Conservation (phyloP, 2,113 vertebrate species). For the Nansenia antarctica region DNA sequence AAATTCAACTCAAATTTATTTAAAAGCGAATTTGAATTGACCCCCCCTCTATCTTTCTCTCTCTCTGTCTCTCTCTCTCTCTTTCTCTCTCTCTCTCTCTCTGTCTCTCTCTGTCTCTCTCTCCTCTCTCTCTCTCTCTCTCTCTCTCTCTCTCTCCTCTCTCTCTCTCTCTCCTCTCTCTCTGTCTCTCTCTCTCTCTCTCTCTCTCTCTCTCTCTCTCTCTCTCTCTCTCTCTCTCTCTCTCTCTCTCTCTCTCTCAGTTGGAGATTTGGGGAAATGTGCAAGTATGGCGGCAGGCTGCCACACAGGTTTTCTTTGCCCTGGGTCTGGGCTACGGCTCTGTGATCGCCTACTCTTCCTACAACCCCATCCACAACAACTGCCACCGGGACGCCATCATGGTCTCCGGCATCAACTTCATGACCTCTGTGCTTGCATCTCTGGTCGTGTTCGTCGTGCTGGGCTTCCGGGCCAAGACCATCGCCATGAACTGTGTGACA, state of each 20-base stretch:
- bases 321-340: slow-evolving; percentile 96
- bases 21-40: background rate
- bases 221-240: slow-evolving; percentile 2
- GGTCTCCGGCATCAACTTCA: slow-evolving; percentile 96
- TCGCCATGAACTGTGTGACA: slow-evolving; percentile 88
- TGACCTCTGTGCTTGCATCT: slow-evolving; percentile 93
- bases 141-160: slow-evolving; percentile 4
- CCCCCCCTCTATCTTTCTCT: background rate
- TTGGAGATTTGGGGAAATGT: slow-evolving; percentile 91
- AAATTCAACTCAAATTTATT: background rate
- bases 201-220: slow-evolving; percentile 12
- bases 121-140: slow-evolving; percentile 10
- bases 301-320: slow-evolving; percentile 98
- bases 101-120: slow-evolving; percentile 7
- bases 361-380: slow-evolving; percentile 97
- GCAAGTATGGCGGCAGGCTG: slow-evolving; percentile 96
- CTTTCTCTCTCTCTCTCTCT: background rate
- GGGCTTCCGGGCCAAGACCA: slow-evolving; percentile 96
- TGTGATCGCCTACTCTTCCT: slow-evolving; percentile 97
- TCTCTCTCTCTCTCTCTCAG: slow-evolving; percentile 58
- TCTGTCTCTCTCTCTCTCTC: slow-evolving; percentile 4
- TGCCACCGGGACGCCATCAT: slow-evolving; percentile 94
- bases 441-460: slow-evolving; percentile 95
- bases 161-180: background rate
- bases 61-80: slow-evolving; percentile 1